Evolutionary conservation across 2,113 vertebrate species (phyloP).

Genomic region (Zingel zingel): DNA sequence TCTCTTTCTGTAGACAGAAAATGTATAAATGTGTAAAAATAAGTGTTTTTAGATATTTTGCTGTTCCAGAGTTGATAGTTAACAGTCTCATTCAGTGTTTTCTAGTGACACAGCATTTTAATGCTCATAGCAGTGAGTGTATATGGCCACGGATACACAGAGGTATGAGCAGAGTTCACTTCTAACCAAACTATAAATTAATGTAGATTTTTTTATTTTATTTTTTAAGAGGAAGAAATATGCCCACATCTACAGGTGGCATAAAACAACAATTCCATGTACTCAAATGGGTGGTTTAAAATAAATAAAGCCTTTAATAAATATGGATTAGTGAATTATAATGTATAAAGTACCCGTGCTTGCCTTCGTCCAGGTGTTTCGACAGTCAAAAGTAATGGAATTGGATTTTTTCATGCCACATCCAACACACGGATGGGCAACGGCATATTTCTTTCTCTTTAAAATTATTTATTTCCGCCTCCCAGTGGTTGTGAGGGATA

Average conservation of each 20-base stretch:
- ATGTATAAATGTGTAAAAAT: background rate
- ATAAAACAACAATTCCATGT: background rate
- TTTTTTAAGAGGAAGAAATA: background rate
- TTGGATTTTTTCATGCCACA: no score
- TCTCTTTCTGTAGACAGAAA: conserved; percentile 88
- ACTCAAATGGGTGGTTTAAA: background rate
- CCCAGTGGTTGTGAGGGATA: background rate
- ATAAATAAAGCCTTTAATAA: background rate
- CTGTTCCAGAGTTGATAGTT: background rate
- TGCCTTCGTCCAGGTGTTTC: background rate
- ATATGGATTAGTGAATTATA: background rate
- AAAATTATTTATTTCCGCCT: background rate
- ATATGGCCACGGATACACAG: no score
- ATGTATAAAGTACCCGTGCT: background rate
- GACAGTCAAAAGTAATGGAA: background rate
- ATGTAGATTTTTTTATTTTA: background rate
- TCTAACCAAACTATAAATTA: background rate
- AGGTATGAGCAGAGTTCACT: background rate
- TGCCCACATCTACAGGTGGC: background rate
- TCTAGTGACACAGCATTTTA: background rate
- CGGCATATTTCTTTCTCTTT: background rate
- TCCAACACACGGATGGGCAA: background rate
- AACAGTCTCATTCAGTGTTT: background rate
- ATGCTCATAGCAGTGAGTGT: background rate
- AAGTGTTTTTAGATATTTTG: background rate